These are phyloP conservation scores for Stigmatopora nigra DNA, from an alignment of 2,113 vertebrate species.

Conservation along the genomic window DNA sequence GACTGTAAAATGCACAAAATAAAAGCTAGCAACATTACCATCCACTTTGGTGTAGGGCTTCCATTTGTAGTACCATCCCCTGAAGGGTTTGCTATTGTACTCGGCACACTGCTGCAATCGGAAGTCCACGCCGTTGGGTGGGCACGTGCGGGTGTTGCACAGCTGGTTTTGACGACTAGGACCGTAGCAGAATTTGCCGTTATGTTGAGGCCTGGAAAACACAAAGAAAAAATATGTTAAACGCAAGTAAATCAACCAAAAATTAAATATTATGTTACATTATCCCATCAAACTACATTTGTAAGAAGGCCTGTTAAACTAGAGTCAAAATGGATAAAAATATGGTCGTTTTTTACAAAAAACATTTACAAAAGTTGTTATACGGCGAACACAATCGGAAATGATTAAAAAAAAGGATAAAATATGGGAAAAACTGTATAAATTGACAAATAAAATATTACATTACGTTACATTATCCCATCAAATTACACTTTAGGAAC, in stretches of 20 bases:
- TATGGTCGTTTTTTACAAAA: too few relatives aligned
- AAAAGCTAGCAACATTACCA: conserved; percentile 64
- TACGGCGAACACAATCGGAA: too few relatives aligned
- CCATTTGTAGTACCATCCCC: conserved; percentile 98
- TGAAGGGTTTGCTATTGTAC: conserved; percentile 95
- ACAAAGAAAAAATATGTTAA: neutral
- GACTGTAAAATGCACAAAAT: neutral
- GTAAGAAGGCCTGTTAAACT: neutral
- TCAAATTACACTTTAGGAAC: too few relatives aligned
- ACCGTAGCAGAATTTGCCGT: conserved; percentile 87
- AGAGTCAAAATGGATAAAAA: too few relatives aligned
- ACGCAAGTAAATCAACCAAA: neutral
- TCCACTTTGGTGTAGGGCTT: conserved; percentile 96
- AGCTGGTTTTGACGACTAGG: conserved; percentile 82
- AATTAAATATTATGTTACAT: neutral
- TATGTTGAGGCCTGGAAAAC: conserved; percentile 80
- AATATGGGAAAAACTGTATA: too few relatives aligned
- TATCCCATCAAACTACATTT: conserved; percentile 5
- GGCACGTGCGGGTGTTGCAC: conserved; percentile 77
- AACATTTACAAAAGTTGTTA: too few relatives aligned
- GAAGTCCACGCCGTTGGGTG: conserved; percentile 72
- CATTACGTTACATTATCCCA: too few relatives aligned
- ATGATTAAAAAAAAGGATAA: too few relatives aligned
- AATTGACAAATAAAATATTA: too few relatives aligned
- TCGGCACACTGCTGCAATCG: conserved; percentile 91